Evolutionary conservation across 2,113 vertebrate species (phyloP).

Genomic region (Psilopsiagon aymara): DNA sequence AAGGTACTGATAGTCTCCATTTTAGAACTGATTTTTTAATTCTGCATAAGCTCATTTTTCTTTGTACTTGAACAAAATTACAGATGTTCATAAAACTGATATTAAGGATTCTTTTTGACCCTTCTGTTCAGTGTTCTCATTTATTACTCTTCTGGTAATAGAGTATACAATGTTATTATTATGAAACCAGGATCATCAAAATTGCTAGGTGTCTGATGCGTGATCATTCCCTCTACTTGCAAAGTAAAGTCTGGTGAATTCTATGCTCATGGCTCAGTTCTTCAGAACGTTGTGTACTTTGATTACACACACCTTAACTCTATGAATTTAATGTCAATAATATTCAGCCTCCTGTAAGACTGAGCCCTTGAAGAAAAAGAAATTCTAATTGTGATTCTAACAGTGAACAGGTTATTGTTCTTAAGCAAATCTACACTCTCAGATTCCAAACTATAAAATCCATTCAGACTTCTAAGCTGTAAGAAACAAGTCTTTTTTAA

Average conservation of each 20-base stretch:
- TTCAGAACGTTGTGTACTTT: conserved; percentile 21
- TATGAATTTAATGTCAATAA: conserved; percentile 17
- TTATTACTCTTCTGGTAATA: conserved; percentile 51
- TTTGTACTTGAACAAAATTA: conserved; percentile 60
- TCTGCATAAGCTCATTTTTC: background rate
- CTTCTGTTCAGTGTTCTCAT: conserved; percentile 34
- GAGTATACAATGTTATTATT: conserved; percentile 41
- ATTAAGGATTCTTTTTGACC: conserved; percentile 45
- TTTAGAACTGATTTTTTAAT: conserved; percentile 32
- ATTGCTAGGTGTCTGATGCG: conserved; percentile 59
- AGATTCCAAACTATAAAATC: conserved; percentile 15
- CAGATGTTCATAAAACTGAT: conserved; percentile 34
- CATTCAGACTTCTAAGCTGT: background rate
- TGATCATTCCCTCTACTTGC: conserved; percentile 40
- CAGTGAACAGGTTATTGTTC: background rate
- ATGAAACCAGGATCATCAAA: conserved; percentile 34
- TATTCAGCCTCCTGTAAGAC: conserved; percentile 34
- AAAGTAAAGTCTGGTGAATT: conserved; percentile 41
- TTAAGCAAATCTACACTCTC: conserved; percentile 1
- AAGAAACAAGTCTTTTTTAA: background rate
- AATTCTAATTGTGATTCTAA: background rate
- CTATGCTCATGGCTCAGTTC: conserved; percentile 21
- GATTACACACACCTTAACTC: conserved; percentile 6
- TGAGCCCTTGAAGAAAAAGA: conserved; percentile 19
- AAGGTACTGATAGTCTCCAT: conserved; percentile 13